A percentile compares a stretch with the other conserved stretches of the same genome.
These are phyloP conservation scores for Drosophila quinaria DNA, from an alignment of 2,888 invertebrate species.

Conservation along the genomic window DNA sequence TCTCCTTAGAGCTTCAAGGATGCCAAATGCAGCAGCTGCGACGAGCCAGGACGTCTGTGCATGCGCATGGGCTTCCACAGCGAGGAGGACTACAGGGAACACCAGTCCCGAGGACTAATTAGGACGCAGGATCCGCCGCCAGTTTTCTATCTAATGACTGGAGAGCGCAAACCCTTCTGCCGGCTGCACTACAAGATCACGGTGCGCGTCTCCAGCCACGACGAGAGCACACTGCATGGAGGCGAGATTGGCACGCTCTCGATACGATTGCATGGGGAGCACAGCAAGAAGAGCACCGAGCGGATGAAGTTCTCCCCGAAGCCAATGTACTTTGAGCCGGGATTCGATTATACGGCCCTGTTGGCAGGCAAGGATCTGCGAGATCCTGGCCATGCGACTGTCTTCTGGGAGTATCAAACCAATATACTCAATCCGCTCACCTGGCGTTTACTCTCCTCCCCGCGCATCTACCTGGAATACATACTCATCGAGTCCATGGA, in stretches of 20 bases:
- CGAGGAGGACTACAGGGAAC: slow-evolving; percentile 86
- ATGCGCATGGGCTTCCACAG: slow-evolving; percentile 90
- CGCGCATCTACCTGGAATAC: slow-evolving; percentile 91
- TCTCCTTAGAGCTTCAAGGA: slow-evolving; percentile 88
- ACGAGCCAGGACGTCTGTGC: slow-evolving; percentile 88
- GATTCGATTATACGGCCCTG: slow-evolving; percentile 89
- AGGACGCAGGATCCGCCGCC: slow-evolving; percentile 86
- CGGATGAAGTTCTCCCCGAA: slow-evolving; percentile 87
- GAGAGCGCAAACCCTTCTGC: slow-evolving; percentile 90
- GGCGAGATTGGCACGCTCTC: slow-evolving; percentile 92
- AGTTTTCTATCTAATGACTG: slow-evolving; percentile 91
- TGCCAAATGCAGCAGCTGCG: slow-evolving; percentile 91
- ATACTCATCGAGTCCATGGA: slow-evolving; percentile 91
- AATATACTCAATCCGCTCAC: slow-evolving; percentile 93
- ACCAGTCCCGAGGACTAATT: slow-evolving; percentile 86
- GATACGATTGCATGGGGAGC: slow-evolving; percentile 89
- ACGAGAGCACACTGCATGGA: slow-evolving; percentile 90
- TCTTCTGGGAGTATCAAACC: slow-evolving; percentile 92
- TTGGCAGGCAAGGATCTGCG: slow-evolving; percentile 90
- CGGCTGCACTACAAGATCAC: slow-evolving; percentile 93
- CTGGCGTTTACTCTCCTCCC: slow-evolving; percentile 91
- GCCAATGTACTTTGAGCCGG: slow-evolving; percentile 88
- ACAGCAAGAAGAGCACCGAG: slow-evolving; percentile 87
- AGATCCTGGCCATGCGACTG: slow-evolving; percentile 89
- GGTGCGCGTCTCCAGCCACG: slow-evolving; percentile 90